phyloP scores from a whole-genome alignment of 2,888 invertebrate species.

The Scotopteryx bipunctaria region DNA sequence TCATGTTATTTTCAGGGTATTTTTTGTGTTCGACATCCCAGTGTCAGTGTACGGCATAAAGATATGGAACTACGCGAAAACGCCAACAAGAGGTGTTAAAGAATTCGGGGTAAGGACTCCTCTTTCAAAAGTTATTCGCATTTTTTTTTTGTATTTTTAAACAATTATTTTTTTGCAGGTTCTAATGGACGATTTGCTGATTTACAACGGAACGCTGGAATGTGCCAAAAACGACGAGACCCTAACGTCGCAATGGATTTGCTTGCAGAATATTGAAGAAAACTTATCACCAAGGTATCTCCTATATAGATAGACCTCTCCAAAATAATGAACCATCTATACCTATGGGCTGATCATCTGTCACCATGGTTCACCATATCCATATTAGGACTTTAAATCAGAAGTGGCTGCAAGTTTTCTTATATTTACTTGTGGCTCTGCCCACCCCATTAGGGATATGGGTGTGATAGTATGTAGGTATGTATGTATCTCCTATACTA shows the following conservation, averaged over 20 bases:
- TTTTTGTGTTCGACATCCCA: conserved; percentile 90
- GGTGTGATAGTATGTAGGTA: too few species aligned
- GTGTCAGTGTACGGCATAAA: conserved; percentile 88
- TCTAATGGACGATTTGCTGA: conserved; percentile 90
- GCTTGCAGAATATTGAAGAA: conserved; percentile 67
- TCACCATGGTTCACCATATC: too few species aligned
- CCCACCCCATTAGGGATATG: too few species aligned
- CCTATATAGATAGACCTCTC: too few species aligned
- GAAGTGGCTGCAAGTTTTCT: too few species aligned
- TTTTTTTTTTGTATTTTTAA: background rate
- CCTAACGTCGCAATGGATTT: conserved; percentile 67
- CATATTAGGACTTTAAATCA: too few species aligned
- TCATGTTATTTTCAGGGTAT: conserved; percentile 85
- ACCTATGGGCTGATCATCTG: too few species aligned
- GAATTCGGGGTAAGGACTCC: conserved; percentile 88
- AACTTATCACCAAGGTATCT: conserved; percentile 62
- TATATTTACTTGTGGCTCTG: too few species aligned
- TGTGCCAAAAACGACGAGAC: conserved; percentile 64
- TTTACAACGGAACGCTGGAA: conserved; percentile 88
- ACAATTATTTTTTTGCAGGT: conserved; percentile 74
- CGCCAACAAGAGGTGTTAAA: conserved; percentile 89
- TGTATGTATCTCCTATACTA: too few species aligned
- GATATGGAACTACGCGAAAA: conserved; percentile 94
- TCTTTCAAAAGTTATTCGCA: too few species aligned
- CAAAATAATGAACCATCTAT: too few species aligned